phyloP scores from a whole-genome alignment of 2,113 vertebrate species.

The Pseudorhombus dupliciocellatus region DNA sequence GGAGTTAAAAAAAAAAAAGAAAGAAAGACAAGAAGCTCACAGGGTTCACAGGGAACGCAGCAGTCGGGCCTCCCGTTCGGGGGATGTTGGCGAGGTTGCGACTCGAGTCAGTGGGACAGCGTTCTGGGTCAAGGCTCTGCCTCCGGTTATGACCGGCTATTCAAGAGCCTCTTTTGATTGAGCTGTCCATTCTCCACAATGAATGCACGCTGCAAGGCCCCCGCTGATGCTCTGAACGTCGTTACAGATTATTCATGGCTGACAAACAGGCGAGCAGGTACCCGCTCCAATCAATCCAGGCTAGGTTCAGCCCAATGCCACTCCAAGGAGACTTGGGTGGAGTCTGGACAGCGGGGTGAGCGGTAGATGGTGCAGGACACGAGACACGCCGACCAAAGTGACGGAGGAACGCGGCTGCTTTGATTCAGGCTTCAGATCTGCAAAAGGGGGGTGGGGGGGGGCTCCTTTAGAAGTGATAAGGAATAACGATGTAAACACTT shows the following conservation, averaged over 20 bases:
- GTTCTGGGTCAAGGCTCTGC: slow-evolving; percentile 80
- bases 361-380: slow-evolving; percentile 18
- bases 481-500: slow-evolving; percentile 21
- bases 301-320: slow-evolving; percentile 72
- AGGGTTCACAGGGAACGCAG: slow-evolving; percentile 39
- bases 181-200: slow-evolving; percentile 76
- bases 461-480: slow-evolving; percentile 14
- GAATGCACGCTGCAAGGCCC: slow-evolving; percentile 73
- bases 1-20: not conserved
- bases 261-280: slow-evolving; percentile 73
- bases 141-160: slow-evolving; percentile 71
- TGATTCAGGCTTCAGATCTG: not conserved
- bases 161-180: slow-evolving; percentile 80
- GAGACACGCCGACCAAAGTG: slow-evolving; percentile 10
- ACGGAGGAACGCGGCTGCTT: not conserved
- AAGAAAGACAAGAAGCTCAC: slow-evolving; percentile 18
- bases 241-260: slow-evolving; percentile 81
- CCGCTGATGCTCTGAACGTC: slow-evolving; percentile 64
- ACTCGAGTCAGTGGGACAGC: slow-evolving; percentile 64
- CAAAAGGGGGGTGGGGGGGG: not conserved
- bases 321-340: slow-evolving; percentile 71
- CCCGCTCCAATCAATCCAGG: slow-evolving; percentile 76
- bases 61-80: slow-evolving; percentile 45
- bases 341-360: slow-evolving; percentile 9
- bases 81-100: slow-evolving; percentile 52